Conservation (phyloP, 1,140 invertebrate genomes). For the Neocloeon triangulifer region DNA sequence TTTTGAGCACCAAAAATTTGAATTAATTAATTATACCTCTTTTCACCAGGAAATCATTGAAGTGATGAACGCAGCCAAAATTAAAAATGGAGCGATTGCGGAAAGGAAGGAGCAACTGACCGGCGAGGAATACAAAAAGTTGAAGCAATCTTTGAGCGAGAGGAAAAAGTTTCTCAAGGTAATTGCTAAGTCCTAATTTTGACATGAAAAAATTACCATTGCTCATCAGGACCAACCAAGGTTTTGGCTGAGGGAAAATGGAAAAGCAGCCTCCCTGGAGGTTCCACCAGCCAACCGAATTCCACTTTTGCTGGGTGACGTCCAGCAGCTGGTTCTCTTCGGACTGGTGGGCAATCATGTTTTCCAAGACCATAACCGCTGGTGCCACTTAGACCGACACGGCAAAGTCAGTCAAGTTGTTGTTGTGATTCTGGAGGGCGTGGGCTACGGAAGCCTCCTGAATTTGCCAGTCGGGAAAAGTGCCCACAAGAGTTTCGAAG, state of each 20-base stretch:
- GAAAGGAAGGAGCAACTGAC: no score
- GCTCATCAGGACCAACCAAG: conserved; percentile 19
- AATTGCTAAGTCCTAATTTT: conserved; percentile 7
- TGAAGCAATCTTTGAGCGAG: conserved; percentile 27
- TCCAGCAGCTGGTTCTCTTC: conserved; percentile 60
- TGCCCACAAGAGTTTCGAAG: background rate
- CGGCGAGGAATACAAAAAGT: conserved; percentile 24
- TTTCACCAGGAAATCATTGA: no score
- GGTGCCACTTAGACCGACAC: conserved; percentile 1
- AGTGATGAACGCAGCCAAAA: no score
- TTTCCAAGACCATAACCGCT: conserved; percentile 20
- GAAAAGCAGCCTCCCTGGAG: conserved; percentile 10
- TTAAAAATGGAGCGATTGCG: no score
- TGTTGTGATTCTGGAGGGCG: background rate
- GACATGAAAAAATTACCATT: background rate
- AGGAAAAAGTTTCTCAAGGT: conserved; percentile 24
- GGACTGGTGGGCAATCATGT: conserved; percentile 46
- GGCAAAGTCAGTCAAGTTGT: conserved; percentile 1
- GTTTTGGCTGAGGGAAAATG: conserved; percentile 25
- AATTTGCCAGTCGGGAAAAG: no score
- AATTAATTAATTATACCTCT: no score
- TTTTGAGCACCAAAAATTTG: no score
- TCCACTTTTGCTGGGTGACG: conserved; percentile 55
- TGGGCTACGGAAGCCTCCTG: background rate
- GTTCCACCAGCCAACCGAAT: conserved; percentile 19